Conservation (phyloP, 2,113 vertebrate genomes). For the Perccottus glenii region DNA sequence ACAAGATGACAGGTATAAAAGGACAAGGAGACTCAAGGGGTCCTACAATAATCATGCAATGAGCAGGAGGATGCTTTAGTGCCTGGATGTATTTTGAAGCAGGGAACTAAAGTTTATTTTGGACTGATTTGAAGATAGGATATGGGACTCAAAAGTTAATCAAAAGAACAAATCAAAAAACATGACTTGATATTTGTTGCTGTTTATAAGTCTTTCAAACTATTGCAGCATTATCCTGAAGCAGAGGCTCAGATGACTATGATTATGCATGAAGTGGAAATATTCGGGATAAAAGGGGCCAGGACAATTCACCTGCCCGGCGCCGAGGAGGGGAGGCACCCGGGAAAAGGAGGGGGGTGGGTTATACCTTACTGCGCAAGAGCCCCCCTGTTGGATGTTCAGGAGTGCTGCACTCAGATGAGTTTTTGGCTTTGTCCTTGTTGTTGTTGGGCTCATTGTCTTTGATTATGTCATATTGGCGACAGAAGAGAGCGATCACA, state of each 20-base stretch:
- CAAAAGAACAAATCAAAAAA: conserved; percentile 6
- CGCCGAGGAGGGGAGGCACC: conserved; percentile 55
- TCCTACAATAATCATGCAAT: conserved; percentile 9
- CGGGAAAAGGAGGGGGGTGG: conserved; percentile 40
- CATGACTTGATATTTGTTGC: conserved; percentile 20
- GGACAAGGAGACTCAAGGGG: conserved; percentile 11
- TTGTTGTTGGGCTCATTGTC: conserved; percentile 95
- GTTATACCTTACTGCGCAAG: conserved; percentile 91
- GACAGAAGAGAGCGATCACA: conserved; percentile 94
- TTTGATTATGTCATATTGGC: conserved; percentile 96
- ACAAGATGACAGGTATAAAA: conserved; percentile 44
- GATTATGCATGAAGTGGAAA: conserved; percentile 46
- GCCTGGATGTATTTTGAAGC: conserved; percentile 16
- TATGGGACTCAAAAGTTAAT: conserved; percentile 25
- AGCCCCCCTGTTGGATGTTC: conserved; percentile 92
- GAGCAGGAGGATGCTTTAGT: conserved; percentile 50
- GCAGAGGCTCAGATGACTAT: conserved; percentile 47
- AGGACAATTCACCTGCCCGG: conserved; percentile 76
- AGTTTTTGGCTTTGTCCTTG: conserved; percentile 94
- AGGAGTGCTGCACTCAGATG: conserved; percentile 94
- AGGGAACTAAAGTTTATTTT: background rate
- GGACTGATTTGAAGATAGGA: conserved; percentile 18
- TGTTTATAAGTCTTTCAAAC: conserved; percentile 6
- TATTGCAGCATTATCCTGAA: conserved; percentile 32
- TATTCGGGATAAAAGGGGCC: conserved; percentile 47